Evolutionary conservation across 2,113 vertebrate genomes (phyloP).

Genomic region (Ceyx margarethae): DNA sequence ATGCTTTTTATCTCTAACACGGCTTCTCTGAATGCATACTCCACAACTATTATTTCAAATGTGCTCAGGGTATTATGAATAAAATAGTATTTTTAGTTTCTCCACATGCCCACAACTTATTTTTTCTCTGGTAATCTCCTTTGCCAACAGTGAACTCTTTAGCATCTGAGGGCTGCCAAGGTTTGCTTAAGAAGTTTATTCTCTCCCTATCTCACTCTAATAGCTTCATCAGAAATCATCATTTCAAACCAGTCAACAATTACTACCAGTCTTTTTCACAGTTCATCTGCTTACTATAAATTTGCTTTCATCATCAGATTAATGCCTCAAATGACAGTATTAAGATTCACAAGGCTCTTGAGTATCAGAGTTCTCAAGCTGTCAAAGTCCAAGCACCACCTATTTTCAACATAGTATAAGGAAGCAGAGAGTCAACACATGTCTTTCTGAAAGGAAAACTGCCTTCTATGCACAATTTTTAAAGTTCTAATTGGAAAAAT

Average conservation of each 20-base stretch:
- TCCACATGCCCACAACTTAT: neutral
- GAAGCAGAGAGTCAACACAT: neutral
- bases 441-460: neutral
- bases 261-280: neutral
- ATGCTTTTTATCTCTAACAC: neutral
- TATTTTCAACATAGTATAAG: neutral
- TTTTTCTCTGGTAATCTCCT: neutral
- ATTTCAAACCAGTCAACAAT: neutral
- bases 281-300: neutral
- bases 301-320: neutral
- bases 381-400: neutral
- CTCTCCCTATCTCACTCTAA: neutral
- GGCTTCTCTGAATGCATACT: neutral
- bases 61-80: neutral
- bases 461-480: neutral
- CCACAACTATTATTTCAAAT: neutral
- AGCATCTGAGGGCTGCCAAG: neutral
- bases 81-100: neutral
- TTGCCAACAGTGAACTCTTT: neutral
- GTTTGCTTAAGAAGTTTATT: neutral
- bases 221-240: neutral
- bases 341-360: neutral
- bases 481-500: neutral
- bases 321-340: neutral
- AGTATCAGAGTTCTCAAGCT: neutral